Conservation (phyloP, 2,797 vertebrate species). For the Manis javanica region DNA sequence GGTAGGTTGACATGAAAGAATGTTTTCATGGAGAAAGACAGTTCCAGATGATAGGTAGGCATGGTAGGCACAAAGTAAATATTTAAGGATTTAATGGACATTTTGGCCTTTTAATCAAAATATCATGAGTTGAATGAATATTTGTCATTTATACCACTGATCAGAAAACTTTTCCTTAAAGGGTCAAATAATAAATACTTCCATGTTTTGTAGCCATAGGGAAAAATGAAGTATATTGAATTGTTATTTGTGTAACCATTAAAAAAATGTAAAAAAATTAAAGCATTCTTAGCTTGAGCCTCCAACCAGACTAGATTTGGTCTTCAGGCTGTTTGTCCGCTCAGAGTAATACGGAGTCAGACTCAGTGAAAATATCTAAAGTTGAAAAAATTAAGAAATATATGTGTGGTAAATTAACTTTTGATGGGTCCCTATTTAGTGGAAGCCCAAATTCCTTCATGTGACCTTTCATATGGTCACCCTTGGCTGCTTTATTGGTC, state of each 20-base stretch:
- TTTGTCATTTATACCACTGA: not conserved
- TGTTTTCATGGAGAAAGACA: not conserved
- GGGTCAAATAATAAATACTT: not conserved
- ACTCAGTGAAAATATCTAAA: conserved; percentile 16
- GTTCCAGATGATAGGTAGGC: not conserved
- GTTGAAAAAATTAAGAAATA: not conserved
- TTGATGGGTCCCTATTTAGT: not conserved
- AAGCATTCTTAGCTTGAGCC: not conserved
- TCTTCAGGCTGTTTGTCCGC: not conserved
- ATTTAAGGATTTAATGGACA: not conserved
- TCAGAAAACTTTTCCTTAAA: not conserved
- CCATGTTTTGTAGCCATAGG: not conserved
- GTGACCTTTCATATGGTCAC: not conserved
- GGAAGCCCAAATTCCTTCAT: not conserved
- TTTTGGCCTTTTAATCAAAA: not conserved
- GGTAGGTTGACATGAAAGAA: not conserved
- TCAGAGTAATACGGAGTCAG: not conserved
- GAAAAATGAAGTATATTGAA: not conserved
- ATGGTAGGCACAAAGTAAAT: not conserved
- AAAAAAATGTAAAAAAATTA: not conserved
- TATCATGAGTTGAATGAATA: not conserved
- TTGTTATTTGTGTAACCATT: not conserved
- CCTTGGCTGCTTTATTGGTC: not conserved
- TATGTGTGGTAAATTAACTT: not conserved
- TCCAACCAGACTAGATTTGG: not conserved